Base-by-base conservation (phyloP, 2,888 invertebrate genomes). In the Drosophila anceps region DNA sequence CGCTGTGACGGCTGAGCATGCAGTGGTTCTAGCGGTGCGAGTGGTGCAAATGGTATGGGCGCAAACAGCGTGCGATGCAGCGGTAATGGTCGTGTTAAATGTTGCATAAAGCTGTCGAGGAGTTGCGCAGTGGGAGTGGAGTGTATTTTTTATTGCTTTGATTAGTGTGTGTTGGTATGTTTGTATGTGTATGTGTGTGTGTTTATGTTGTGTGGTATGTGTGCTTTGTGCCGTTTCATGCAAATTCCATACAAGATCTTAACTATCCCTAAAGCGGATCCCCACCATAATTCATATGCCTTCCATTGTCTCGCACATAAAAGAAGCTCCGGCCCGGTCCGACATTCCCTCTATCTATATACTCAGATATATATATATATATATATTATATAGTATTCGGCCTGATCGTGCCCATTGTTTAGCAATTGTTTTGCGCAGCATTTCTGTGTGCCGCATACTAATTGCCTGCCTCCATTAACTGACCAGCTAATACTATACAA, bases 31-130 rank as follows among this genome's bases (percentile, higher is more conserved):
- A 87, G 78, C 77, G 88, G 91, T 88, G 84, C 79, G 75, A 83
- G 74, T 73, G 85, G 90, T 90, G 84, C 77, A 77, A 80, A 81
- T 85, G 85, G 81, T 68, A 87, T 81, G 78, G 90, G 82, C 84
- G 81, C 88, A 69, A 90, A 82, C 59, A 86, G 70, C 41, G 88
- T 87, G 80, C 90, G 91, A 81, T 85, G 90, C 81, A 90, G 78
- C 84, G 84, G 90, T 81, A 81, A 78, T 82, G 91, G 86, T 29
- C 86, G 81, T 86, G 90, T 91, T 90, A 87, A 69, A 72, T 91
- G 91, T 86, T 88, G 87, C 85, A 91, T 87, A 81, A 90, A 88
- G 90, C 91, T 91, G 84, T 69, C 46, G 58, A 64, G 68, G 51
- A 68, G 70, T 39, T 57, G 39, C 27, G 66, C 50, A 67, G 50